Percentiles rank a stretch among this genome's conserved stretches.
Conservation (phyloP, 2,113 vertebrate genomes). For the Spermophilus dauricus region DNA sequence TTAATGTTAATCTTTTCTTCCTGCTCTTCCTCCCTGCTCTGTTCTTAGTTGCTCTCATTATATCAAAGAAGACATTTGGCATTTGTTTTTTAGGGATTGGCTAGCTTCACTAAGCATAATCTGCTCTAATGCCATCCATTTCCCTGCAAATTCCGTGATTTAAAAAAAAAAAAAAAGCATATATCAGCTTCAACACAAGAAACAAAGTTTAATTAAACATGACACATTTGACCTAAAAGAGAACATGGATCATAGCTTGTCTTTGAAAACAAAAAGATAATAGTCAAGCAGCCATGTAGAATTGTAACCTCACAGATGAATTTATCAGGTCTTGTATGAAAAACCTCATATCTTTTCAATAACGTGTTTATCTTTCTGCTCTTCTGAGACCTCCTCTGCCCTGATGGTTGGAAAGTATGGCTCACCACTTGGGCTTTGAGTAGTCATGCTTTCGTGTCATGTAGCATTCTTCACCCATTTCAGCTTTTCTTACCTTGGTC, state of each 20-base stretch:
- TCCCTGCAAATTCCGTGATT: no score
- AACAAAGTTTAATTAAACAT: neutral
- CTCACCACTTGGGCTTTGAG: accelerated
- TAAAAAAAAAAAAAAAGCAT: neutral
- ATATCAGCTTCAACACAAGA: neutral
- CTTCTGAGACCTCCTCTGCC: neutral
- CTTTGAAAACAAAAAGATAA: neutral
- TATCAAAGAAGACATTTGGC: no score
- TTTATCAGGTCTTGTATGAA: neutral
- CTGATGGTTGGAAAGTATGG: neutral
- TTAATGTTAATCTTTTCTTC: no score
- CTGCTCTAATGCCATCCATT: no score
- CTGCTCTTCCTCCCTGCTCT: no score
- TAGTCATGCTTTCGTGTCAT: accelerated
- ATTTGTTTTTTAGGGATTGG: no score
- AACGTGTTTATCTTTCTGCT: neutral
- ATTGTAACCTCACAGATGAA: neutral
- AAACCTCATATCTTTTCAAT: neutral
- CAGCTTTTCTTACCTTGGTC: neutral
- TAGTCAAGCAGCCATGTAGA: neutral
- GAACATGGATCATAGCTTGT: neutral
- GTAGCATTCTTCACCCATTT: accelerated
- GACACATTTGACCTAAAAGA: neutral
- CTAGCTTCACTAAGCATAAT: no score
- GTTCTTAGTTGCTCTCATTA: no score